Evolutionary conservation across 2,888 invertebrate genomes (phyloP).

Genomic region (Taenaris catops): DNA sequence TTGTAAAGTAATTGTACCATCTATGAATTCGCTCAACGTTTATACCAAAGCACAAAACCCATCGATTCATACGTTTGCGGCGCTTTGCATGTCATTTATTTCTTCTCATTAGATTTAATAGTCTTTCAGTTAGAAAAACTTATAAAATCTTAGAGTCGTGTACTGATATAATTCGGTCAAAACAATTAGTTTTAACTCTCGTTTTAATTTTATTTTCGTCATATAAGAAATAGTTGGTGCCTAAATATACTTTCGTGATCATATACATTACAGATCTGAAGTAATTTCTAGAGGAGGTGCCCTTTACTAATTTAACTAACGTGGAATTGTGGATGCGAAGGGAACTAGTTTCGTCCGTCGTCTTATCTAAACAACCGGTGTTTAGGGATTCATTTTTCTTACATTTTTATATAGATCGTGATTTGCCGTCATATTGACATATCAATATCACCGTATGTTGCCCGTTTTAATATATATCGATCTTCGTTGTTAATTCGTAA

Average conservation of each 20-base stretch:
- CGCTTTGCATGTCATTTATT: conserved; percentile 58
- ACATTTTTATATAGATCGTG: conserved; percentile 2
- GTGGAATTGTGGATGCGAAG: no score
- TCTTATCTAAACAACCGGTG: background rate
- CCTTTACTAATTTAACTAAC: no score
- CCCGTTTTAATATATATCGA: conserved; percentile 15
- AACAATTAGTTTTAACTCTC: conserved; percentile 14
- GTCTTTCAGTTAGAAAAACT: conserved; percentile 76
- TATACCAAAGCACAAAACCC: conserved; percentile 80
- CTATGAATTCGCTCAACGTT: conserved; percentile 76
- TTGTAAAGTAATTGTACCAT: conserved; percentile 68
- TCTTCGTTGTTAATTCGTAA: conserved; percentile 23
- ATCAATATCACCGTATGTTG: conserved; percentile 28
- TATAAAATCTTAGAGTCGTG: conserved; percentile 61
- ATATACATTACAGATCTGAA: conserved; percentile 50
- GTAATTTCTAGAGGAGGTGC: conserved; percentile 12
- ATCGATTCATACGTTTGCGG: conserved; percentile 73
- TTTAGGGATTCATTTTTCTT: background rate
- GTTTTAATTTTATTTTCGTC: conserved; percentile 13
- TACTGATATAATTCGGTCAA: conserved; percentile 33
- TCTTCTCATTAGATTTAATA: conserved; percentile 69
- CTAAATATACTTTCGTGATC: conserved; percentile 27
- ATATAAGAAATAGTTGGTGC: conserved; percentile 8
- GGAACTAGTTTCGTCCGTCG: background rate
- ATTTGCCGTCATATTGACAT: conserved; percentile 27